Evolutionary conservation across 2,888 invertebrate genomes (phyloP), one percentile per base, ranked within the genome.

Genomic region (Agrypnus murinus): DNA sequence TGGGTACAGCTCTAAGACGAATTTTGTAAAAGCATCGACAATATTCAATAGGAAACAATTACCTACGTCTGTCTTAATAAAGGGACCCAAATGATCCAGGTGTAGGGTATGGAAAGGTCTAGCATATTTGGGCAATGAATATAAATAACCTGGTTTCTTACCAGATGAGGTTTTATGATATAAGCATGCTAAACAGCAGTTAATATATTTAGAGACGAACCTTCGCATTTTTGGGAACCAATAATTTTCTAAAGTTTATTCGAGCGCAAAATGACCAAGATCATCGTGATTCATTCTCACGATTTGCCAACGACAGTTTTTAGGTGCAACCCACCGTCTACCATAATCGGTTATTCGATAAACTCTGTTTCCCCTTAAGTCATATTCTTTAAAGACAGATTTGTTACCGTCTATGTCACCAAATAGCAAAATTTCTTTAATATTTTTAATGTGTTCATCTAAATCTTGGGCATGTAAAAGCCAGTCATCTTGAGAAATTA

Each of bases 301-400:
- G 19, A 69, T 36, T 65, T 77, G 75, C 76, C 71, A 71, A 40
- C 77, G 53, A 6, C 62, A 64, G 32, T 32, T 46, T 53, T 68
- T 72, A 8, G 77, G 75, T 17, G 76, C 75, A 12, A 74, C 67
- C 74, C 76, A 77, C 34, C 3, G 14, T 55, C 45, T 70, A 14
- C 69, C 72, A 59, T 72, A 15, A 36, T 34, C 31, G n/a, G 74
- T 57, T 48, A 67, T 73, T 32, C 73, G 62, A 57, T 73, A 77
- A 19, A 76, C 58, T 59, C 72, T 68, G 10, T 65, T 66, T 17
- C 45, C 32, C 66, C 67, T 75, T 36, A 78, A 43, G 32, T 32
- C 36, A 58, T 68, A 68, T 8, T 63, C 3, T 17, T 53, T 5
- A 45, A 53, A 68, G 40, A n/a, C n/a, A n/a, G n/a, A n/a, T n/a